These are phyloP conservation scores for Notothenia rossii DNA, from an alignment of 2,113 vertebrate species.

Conservation along the genomic window DNA sequence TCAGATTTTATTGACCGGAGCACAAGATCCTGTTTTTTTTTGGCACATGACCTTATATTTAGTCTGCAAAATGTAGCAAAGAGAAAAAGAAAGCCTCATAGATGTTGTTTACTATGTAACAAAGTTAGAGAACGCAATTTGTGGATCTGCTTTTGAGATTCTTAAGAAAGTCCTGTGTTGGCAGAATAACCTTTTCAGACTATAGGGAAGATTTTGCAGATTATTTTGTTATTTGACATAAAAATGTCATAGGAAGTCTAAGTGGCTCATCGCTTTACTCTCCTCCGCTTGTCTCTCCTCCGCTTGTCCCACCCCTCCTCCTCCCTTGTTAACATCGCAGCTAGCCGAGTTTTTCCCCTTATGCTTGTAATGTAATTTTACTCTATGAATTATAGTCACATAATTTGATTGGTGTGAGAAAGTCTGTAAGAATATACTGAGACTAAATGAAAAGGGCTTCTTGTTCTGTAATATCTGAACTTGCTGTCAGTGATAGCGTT, in stretches of 20 bases:
- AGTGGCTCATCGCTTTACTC: not conserved
- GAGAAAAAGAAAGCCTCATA: not conserved
- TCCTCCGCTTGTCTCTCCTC: not conserved
- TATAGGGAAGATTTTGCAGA: not conserved
- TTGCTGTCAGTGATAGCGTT: conserved; percentile 56
- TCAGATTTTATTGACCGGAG: not conserved
- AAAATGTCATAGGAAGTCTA: not conserved
- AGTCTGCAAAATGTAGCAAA: conserved; percentile 3
- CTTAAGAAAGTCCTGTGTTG: not conserved
- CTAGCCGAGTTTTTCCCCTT: conserved; percentile 18
- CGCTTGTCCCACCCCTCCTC: not conserved
- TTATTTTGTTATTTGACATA: not conserved
- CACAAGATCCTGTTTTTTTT: not conserved
- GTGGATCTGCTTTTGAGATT: not conserved
- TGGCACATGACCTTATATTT: conserved; percentile 13
- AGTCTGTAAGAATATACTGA: conserved; percentile 41
- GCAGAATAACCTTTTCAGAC: not conserved
- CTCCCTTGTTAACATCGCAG: not conserved
- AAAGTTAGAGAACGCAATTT: conserved; percentile 1
- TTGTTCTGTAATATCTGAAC: conserved; percentile 60
- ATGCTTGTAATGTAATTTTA: conserved; percentile 49
- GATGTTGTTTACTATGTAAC: not conserved
- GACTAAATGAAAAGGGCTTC: conserved; percentile 51
- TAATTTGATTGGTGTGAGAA: conserved; percentile 64
- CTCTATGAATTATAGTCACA: conserved; percentile 59